Conservation (phyloP, 2,888 invertebrate species). For the Mellilla xanthometata region DNA sequence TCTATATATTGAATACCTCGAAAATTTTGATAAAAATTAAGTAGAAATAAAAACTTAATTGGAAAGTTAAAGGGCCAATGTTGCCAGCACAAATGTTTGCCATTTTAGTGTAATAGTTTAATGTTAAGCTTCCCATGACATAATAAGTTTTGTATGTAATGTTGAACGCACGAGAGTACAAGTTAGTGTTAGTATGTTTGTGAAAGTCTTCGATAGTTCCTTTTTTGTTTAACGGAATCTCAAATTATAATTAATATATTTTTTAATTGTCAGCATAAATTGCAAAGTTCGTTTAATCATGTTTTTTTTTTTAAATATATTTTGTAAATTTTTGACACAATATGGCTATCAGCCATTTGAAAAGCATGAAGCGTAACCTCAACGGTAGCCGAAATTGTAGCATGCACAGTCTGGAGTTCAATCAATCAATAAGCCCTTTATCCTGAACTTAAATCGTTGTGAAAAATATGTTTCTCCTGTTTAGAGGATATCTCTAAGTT, state of each 20-base stretch:
- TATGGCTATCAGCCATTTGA: too few species aligned
- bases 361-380: too few species aligned
- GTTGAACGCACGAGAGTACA: slow-evolving; percentile 67
- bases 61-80: slow-evolving; percentile 13
- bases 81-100: slow-evolving; percentile 50
- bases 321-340: too few species aligned
- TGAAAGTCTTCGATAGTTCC: slow-evolving; percentile 17
- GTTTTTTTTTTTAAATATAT: not conserved
- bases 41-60: slow-evolving; percentile 11
- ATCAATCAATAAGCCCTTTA: too few species aligned
- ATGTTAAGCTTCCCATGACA: slow-evolving; percentile 32
- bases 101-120: slow-evolving; percentile 50
- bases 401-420: too few species aligned
- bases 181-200: slow-evolving; percentile 60
- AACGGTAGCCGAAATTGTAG: too few species aligned
- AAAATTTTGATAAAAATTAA: slow-evolving; percentile 6
- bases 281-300: too few species aligned
- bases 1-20: slow-evolving; percentile 20
- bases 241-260: too few species aligned
- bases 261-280: too few species aligned
- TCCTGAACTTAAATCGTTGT: too few species aligned
- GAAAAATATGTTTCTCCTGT: too few species aligned
- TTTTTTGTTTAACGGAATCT: not conserved
- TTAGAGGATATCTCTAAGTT: too few species aligned
- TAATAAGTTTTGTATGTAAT: slow-evolving; percentile 34